Conservation (phyloP, 2,888 invertebrate species). For the Steinernema hermaphroditum region DNA sequence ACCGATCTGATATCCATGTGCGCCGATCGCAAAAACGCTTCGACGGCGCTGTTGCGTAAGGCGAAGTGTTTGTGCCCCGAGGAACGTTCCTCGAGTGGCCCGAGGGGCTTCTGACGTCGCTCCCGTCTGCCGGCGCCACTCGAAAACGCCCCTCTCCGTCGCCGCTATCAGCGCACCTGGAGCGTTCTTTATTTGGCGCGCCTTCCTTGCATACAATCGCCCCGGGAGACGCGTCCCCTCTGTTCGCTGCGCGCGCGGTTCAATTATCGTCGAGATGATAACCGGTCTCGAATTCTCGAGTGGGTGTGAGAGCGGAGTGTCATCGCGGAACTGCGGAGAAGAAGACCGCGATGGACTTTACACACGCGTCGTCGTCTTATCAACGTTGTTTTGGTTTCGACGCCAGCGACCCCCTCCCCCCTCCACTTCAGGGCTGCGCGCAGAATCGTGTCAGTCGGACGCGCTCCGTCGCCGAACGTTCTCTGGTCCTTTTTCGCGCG, state of each 20-base stretch:
- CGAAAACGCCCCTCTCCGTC: too few relatives aligned
- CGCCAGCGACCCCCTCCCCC: constrained; percentile 17
- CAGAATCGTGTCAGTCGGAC: constrained; percentile 26
- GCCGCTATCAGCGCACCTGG: too few relatives aligned
- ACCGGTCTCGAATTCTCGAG: constrained; percentile 1
- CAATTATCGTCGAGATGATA: background rate
- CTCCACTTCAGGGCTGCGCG: background rate
- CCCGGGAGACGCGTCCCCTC: too few relatives aligned
- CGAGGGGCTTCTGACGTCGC: too few relatives aligned
- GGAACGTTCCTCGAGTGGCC: too few relatives aligned
- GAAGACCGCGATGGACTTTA: constrained; percentile 25
- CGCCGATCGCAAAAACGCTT: background rate
- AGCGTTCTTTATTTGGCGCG: too few relatives aligned
- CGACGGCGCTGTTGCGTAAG: constrained; percentile 1
- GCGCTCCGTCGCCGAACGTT: constrained; percentile 19
- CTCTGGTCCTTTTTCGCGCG: constrained; percentile 30
- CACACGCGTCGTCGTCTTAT: constrained; percentile 5
- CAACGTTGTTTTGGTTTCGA: constrained; percentile 20
- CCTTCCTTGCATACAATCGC: too few relatives aligned
- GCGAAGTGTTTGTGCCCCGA: background rate
- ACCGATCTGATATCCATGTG: background rate
- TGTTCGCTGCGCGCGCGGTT: constrained; percentile 4
- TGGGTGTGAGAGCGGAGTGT: background rate
- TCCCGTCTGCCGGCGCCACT: too few relatives aligned
- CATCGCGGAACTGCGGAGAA: constrained; percentile 20